A percentile compares a stretch with the other conserved stretches of the same genome.
Evolutionary conservation across 2,888 invertebrate species (phyloP).

Genomic region (Drosophila basisetae): DNA sequence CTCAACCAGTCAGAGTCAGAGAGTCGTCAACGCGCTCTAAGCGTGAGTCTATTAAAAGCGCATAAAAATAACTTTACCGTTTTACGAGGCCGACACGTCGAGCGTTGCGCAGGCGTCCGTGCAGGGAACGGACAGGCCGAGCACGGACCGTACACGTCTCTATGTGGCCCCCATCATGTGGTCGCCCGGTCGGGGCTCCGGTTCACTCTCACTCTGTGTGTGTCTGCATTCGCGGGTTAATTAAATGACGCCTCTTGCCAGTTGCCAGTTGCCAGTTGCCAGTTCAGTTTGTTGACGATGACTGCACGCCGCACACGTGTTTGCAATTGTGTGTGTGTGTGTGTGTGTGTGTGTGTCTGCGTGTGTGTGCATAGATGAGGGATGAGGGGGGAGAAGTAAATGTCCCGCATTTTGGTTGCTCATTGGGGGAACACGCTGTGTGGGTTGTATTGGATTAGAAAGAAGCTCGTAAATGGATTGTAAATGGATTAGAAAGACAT

Average conservation of each 20-base stretch:
- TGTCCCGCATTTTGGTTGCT: constrained; percentile 43
- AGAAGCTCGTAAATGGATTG: constrained; percentile 70
- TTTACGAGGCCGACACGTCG: constrained; percentile 57
- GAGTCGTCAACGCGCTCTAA: constrained; percentile 44
- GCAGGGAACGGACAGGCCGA: constrained; percentile 10
- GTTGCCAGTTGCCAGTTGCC: constrained; percentile 10
- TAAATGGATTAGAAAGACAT: constrained; percentile 62
- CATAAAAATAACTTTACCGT: constrained; percentile 76
- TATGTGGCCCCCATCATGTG: constrained; percentile 63
- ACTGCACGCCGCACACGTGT: constrained; percentile 78
- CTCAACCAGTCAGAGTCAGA: background rate
- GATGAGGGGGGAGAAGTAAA: background rate
- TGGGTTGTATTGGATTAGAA: constrained; percentile 59
- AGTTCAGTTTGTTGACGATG: constrained; percentile 19
- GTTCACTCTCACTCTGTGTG: constrained; percentile 12
- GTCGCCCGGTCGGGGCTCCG: constrained; percentile 39
- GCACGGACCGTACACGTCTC: constrained; percentile 10
- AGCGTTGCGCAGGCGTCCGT: constrained; percentile 47
- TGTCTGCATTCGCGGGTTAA: constrained; percentile 69
- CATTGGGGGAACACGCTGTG: constrained; percentile 31
- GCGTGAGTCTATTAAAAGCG: constrained; percentile 80
- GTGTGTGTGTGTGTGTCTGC: background rate
- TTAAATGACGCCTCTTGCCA: constrained; percentile 75
- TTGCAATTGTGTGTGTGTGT: constrained; percentile 62
- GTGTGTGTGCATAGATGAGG: background rate